Conservation (phyloP, 2,113 vertebrate species). For the Fregetta grallaria region DNA sequence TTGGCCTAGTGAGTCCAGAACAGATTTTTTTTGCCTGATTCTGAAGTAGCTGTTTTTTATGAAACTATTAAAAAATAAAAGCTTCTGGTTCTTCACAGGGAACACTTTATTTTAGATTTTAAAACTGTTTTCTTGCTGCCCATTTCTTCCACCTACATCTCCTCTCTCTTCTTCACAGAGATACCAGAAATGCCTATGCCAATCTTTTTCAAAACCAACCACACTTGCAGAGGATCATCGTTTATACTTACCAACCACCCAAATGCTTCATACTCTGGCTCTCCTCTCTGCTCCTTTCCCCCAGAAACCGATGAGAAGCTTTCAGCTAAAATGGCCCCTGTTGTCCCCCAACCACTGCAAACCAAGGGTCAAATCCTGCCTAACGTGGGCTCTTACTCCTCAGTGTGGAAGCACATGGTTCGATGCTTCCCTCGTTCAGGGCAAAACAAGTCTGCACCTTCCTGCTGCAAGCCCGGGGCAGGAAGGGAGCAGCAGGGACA, state of each 20-base stretch:
- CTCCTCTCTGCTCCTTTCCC: not conserved
- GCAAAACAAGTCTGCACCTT: not conserved
- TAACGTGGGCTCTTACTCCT: rapidly evolving
- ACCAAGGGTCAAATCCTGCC: not conserved
- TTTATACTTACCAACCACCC: not conserved
- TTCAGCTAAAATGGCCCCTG: not conserved
- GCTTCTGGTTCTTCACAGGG: not conserved
- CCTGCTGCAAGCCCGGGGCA: not conserved
- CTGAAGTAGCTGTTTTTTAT: not conserved
- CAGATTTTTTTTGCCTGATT: not conserved
- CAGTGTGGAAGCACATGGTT: rapidly evolving
- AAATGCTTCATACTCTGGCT: not conserved
- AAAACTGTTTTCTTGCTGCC: not conserved
- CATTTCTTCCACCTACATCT: not conserved
- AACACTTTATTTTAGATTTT: not conserved
- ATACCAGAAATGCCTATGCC: not conserved
- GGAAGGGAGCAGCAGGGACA: not conserved
- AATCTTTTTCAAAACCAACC: not conserved
- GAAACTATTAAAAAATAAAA: not conserved
- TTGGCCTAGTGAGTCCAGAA: not conserved
- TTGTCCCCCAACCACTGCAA: not conserved
- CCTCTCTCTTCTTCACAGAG: not conserved
- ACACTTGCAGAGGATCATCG: not conserved
- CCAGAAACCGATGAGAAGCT: not conserved
- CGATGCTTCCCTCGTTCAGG: not conserved